These are phyloP conservation scores for Hydrozoanthus gracilis DNA, from an alignment of 92 coral and sea anemone species.

Conservation along the genomic window DNA sequence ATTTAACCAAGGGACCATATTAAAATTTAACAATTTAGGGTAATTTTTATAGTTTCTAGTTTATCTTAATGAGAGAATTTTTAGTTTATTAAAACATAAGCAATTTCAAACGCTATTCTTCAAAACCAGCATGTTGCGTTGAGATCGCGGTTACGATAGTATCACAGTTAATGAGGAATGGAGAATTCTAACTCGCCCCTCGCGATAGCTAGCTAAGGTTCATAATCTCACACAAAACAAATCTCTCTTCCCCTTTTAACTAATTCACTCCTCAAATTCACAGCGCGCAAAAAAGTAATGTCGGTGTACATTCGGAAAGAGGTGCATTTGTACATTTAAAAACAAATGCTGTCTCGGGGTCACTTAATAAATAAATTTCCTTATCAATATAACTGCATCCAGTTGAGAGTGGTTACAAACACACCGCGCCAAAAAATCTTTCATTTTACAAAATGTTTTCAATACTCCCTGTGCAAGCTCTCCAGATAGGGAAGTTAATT, in stretches of 20 bases:
- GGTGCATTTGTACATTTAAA: conserved; percentile 15
- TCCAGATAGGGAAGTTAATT: conserved; percentile 62
- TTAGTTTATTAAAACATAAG: conserved; percentile 75
- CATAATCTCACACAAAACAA: neutral
- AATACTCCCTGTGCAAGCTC: conserved; percentile 52
- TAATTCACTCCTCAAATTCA: conserved; percentile 6
- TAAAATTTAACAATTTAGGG: conserved; percentile 79
- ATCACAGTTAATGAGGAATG: conserved; percentile 25
- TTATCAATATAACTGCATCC: conserved; percentile 50
- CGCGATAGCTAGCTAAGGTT: conserved; percentile 12
- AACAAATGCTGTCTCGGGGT: conserved; percentile 20
- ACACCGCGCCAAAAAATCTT: conserved; percentile 41
- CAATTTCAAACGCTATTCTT: conserved; percentile 64
- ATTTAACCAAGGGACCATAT: conserved; percentile 87
- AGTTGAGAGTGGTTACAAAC: conserved; percentile 42
- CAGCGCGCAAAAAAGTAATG: conserved; percentile 27
- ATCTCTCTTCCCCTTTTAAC: conserved; percentile 30
- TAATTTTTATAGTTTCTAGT: conserved; percentile 77
- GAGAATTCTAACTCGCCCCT: conserved; percentile 33
- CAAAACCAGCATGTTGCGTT: conserved; percentile 50
- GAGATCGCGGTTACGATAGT: conserved; percentile 41
- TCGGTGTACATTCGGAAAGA: neutral
- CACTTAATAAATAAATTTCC: conserved; percentile 43
- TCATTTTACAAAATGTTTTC: conserved; percentile 56
- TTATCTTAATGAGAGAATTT: conserved; percentile 82